A percentile compares a stretch with the other conserved stretches of the same genome.
phyloP scores from a whole-genome alignment of 1,140 invertebrate species.

The Pseudachorutes palmiensis region DNA sequence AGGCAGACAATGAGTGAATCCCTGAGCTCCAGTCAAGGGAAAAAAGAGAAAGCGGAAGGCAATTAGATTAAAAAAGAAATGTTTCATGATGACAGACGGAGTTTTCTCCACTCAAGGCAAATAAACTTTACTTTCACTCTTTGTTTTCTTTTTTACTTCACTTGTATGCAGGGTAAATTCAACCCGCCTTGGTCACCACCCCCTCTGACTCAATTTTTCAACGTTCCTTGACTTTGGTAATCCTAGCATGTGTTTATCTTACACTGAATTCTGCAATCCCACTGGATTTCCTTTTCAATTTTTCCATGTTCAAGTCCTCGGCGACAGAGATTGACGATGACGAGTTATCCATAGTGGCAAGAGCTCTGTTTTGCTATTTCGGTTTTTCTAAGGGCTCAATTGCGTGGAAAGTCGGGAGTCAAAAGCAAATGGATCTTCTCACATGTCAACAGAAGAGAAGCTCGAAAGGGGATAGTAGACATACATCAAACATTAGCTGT shows the following conservation, averaged over 20 bases:
- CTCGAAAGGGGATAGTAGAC: not conserved
- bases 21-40: conserved; percentile 9
- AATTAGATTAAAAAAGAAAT: conserved; percentile 14
- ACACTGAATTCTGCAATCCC: not conserved
- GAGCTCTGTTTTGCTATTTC: not conserved
- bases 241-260: not conserved
- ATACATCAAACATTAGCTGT: conserved; percentile 3
- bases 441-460: not conserved
- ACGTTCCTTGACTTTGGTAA: not conserved
- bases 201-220: not conserved
- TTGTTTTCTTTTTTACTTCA: not conserved
- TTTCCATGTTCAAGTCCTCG: not conserved
- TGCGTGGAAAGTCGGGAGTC: not conserved
- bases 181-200: not conserved
- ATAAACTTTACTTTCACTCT: conserved; percentile 8
- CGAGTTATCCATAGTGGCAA: not conserved
- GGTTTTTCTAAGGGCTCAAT: not conserved
- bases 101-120: not conserved
- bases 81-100: conserved; percentile 9
- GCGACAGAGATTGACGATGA: not conserved
- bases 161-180: not conserved
- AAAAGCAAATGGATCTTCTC: not conserved
- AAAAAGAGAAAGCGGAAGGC: conserved; percentile 12
- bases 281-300: conserved; percentile 1
- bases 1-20: conserved; percentile 8